Evolutionary conservation across 2,797 vertebrate species (phyloP).

Genomic region (Cygnus olor): DNA sequence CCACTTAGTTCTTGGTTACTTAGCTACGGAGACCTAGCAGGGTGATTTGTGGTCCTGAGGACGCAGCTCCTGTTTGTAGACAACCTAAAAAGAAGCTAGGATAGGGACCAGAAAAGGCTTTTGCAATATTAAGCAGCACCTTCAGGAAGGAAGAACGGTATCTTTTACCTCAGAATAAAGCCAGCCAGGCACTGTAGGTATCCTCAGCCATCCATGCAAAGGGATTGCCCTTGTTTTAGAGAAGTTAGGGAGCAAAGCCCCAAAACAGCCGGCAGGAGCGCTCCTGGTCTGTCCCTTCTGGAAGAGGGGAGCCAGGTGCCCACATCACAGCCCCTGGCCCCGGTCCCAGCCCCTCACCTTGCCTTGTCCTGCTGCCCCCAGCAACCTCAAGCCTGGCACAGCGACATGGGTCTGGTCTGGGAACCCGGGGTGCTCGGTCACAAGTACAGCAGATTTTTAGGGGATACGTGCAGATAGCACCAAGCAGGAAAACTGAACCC

Average conservation of each 20-base stretch:
- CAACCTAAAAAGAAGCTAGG: not conserved
- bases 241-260: not conserved
- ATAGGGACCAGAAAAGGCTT: not conserved
- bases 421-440: accelerated
- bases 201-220: not conserved
- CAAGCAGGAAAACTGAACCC: not conserved
- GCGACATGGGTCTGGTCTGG: not conserved
- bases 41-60: not conserved
- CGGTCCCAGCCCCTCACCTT: not conserved
- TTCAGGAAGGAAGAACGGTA: not conserved
- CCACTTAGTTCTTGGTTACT: not conserved
- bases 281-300: not conserved
- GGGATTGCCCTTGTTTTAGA: not conserved
- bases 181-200: not conserved
- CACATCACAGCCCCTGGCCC: accelerated
- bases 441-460: not conserved
- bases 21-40: not conserved
- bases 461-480: not conserved
- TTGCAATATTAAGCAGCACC: not conserved
- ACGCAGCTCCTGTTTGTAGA: not conserved
- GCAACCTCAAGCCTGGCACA: not conserved
- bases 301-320: not conserved
- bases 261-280: accelerated
- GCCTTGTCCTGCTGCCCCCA: not conserved
- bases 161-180: not conserved